These are phyloP conservation scores for Psittacula echo DNA, from an alignment of 2,797 vertebrate species.

Conservation along the genomic window DNA sequence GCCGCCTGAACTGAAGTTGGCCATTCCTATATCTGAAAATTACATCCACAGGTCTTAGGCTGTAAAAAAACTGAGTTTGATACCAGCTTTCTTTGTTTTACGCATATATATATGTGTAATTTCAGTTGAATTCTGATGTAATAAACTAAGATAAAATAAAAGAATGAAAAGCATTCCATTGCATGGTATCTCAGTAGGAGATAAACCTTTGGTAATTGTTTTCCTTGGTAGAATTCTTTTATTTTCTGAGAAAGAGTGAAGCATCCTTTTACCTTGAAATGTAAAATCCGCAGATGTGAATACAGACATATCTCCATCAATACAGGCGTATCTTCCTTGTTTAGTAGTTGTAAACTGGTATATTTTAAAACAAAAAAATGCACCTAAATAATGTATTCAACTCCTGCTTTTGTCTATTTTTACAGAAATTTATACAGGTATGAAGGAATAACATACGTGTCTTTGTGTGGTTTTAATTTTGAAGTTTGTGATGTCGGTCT, in stretches of 20 bases:
- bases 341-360: background rate
- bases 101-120: background rate
- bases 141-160: background rate
- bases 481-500: background rate
- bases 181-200: background rate
- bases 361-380: background rate
- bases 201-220: background rate
- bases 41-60: background rate
- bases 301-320: background rate
- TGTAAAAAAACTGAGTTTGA: background rate
- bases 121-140: background rate
- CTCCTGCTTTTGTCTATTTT: background rate
- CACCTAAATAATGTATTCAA: background rate
- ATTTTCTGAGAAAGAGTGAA: background rate
- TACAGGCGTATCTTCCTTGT: background rate
- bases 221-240: background rate
- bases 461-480: background rate
- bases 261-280: background rate
- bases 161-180: background rate
- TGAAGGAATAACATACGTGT: background rate
- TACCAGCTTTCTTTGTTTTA: background rate
- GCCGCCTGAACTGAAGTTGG: background rate
- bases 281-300: background rate
- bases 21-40: background rate
- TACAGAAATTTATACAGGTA: conserved; percentile 58